Conservation (phyloP, 2,113 vertebrate genomes). For the Columbina picui region DNA sequence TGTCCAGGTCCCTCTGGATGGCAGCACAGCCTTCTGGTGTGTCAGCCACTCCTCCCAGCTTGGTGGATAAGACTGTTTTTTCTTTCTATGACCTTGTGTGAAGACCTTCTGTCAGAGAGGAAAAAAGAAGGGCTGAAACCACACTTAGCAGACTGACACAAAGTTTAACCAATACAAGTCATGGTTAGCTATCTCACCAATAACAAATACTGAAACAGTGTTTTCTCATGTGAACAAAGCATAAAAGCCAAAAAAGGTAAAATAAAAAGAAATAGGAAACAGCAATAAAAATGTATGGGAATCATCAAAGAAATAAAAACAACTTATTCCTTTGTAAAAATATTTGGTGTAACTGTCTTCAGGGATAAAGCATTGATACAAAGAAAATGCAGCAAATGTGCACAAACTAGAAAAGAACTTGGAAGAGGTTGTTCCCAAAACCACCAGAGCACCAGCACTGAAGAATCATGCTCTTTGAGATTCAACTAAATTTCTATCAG, state of each 20-base stretch:
- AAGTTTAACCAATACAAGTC: background rate
- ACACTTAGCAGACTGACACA: background rate
- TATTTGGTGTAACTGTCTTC: background rate
- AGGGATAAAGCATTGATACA: background rate
- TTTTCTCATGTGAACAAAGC: background rate
- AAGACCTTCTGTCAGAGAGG: accelerated
- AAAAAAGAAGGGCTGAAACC: background rate
- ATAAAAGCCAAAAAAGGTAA: background rate
- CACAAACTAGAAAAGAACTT: background rate
- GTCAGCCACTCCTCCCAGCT: no score
- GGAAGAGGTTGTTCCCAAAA: background rate
- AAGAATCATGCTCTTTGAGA: background rate
- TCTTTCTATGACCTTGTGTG: background rate
- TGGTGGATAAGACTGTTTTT: background rate
- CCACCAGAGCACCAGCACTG: background rate
- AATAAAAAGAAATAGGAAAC: background rate
- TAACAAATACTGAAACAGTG: background rate
- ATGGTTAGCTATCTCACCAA: background rate
- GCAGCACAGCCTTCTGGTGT: no score
- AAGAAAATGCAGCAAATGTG: background rate
- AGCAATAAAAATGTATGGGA: background rate
- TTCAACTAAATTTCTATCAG: background rate
- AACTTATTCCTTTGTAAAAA: background rate
- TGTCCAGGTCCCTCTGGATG: no score
- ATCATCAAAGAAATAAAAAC: background rate